Evolutionary conservation across 2,113 vertebrate genomes (phyloP), one percentile per base, ranked within the genome.

Genomic region (Erinaceus europaeus): DNA sequence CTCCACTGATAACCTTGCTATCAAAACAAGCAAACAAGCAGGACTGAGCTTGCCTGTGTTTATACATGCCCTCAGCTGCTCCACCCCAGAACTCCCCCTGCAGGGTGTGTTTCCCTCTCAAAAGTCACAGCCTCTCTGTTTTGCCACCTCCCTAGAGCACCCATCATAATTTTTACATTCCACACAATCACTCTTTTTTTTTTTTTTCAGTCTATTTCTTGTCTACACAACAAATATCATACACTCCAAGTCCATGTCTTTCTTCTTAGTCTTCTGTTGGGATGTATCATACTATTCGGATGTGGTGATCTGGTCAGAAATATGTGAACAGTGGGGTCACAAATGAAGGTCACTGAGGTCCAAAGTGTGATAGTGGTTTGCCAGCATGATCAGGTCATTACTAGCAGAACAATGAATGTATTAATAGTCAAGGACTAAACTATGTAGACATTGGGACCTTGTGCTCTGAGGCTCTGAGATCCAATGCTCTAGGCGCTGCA

Each of bases 361-460:
- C 57, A 61, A 86, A 61, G n/a, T n/a, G n/a, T n/a, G n/a, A n/a
- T n/a, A 53, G 21, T 46, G 9, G 55, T 77, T 89, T 65, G 48
- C 38, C 38, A 46, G 40, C 15, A 5, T 57, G 87, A 50, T 27
- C 42, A 52, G 32, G 59, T 40, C 29, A 5, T 59, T 62, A 29
- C 17, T 5, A 44, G 65, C 32, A 76, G 38, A 65, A 17, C n/a
- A 17, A n/a, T n/a, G n/a, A n/a, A n/a, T n/a, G n/a, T n/a, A n/a
- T n/a, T n/a, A n/a, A n/a, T n/a, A n/a, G n/a, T n/a, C n/a, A n/a
- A n/a, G n/a, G n/a, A n/a, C n/a, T n/a, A n/a, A n/a, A n/a, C n/a
- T n/a, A n/a, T n/a, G n/a, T n/a, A n/a, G n/a, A n/a, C n/a, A n/a
- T n/a, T n/a, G n/a, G n/a, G n/a, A n/a, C n/a, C n/a, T n/a, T n/a